Evolutionary conservation across 2,888 invertebrate genomes (phyloP), one percentile per base, ranked within the genome.

Genomic region (Nephrotoma flavescens): DNA sequence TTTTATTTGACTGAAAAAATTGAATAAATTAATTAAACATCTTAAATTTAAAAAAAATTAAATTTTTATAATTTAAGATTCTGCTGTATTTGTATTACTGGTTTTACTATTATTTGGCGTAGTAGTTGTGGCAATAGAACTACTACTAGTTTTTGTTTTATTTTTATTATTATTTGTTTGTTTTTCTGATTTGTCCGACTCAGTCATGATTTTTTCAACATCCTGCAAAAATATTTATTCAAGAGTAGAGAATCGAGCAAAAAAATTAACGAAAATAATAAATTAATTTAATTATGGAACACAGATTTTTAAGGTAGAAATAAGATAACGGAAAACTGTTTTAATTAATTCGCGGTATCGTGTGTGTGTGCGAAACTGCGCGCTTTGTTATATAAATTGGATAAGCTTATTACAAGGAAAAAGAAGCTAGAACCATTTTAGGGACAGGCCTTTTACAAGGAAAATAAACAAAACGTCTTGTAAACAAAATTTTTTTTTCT

Each of bases 131-230:
- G 71, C 71, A 71, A 71, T 71, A 71, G 31, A 31, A 71, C 71
- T 71, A 84, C 84, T 84, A 41, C 41, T 84, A 84, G 41, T 84
- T 4, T 84, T 84, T 84, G 84, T 84, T 84, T 84, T 42, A 42
- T 84, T 84, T 42, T 6, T 11, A 15, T 84, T 84, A 44, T 44
- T 85, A 57, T 57, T 86, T 86, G 86, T 52, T 86, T 86, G 42
- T 86, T 42, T 86, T 86, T 86, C 86, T 52, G 52, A 41, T 87
- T 89, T 89, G 88, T 88, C 89, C 89, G 89, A 89, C 89, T 89
- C 90, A 89, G 89, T 91, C 89, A 89, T 89, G 89, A 89, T 91
- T 89, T 89, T 91, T 89, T 91, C 91, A 90, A 90, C 90, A 90
- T 91, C 91, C 91, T 91, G 91, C 89, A 91, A 91, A 89, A 90